Percentiles rank a stretch among this genome's conserved stretches.
phyloP scores from a whole-genome alignment of 35 echinoderm and acorn worm species.

The Acanthaster planci region DNA sequence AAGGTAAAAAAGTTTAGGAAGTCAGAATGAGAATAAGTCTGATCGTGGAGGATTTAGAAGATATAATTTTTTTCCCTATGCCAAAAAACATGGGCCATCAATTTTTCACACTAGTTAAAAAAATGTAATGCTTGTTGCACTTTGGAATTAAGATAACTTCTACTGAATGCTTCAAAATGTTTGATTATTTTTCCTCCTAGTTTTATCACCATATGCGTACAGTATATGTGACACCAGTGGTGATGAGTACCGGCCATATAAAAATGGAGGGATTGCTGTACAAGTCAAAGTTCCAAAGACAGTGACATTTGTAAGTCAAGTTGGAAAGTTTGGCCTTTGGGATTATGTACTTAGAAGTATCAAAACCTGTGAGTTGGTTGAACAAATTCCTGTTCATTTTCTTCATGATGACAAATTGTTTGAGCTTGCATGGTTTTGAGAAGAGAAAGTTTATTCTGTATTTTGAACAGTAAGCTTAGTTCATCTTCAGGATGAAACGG shows the following conservation, averaged over 20 bases:
- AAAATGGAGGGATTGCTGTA: conserved; percentile 77
- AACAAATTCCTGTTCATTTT: too few species aligned
- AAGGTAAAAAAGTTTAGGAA: conserved; percentile 47
- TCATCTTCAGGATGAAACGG: too few species aligned
- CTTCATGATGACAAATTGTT: too few species aligned
- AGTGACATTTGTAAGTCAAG: conserved; percentile 72
- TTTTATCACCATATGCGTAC: conserved; percentile 86
- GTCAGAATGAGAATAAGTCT: too few species aligned
- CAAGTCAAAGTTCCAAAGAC: conserved; percentile 68
- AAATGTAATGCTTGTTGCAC: background rate
- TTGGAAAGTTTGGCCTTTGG: background rate
- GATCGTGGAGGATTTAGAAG: too few species aligned
- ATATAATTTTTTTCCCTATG: too few species aligned
- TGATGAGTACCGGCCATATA: conserved; percentile 68
- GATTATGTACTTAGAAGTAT: background rate
- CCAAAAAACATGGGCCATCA: background rate
- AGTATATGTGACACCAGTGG: conserved; percentile 85
- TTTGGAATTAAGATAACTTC: too few species aligned
- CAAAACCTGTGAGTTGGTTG: too few species aligned
- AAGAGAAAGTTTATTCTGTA: too few species aligned
- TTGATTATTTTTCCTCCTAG: conserved; percentile 40
- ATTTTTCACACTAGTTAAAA: too few species aligned
- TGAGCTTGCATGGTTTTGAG: too few species aligned
- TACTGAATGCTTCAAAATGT: background rate
- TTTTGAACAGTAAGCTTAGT: too few species aligned